A percentile compares a stretch with the other conserved stretches of the same genome.
Evolutionary conservation across 2,888 invertebrate genomes (phyloP).

Genomic region (Hartigia nigra): DNA sequence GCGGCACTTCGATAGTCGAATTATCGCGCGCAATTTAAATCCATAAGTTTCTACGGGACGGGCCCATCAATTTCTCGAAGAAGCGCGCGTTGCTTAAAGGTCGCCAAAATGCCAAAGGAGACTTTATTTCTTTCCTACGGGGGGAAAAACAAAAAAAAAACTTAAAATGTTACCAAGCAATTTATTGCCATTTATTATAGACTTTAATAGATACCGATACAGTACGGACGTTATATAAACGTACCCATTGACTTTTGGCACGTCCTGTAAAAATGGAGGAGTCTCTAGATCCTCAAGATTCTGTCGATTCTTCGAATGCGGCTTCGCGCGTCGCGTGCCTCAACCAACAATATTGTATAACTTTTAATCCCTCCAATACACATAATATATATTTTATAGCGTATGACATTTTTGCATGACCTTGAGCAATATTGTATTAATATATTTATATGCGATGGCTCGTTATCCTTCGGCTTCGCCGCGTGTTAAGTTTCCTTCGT

Average conservation of each 20-base stretch:
- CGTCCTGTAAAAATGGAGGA: not conserved
- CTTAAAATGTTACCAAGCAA: not conserved
- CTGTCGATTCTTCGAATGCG: not conserved
- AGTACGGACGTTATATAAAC: not conserved
- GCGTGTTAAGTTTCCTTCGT: conserved; percentile 6
- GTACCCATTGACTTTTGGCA: not conserved
- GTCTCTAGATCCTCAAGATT: conserved; percentile 3
- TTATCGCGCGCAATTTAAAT: conserved; percentile 25
- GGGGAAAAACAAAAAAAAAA: not conserved
- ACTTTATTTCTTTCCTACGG: not conserved
- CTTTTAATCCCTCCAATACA: conserved; percentile 57
- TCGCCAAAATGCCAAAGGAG: not conserved
- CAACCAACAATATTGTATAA: conserved; percentile 41
- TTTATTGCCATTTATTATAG: not conserved
- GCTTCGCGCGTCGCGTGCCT: conserved; percentile 25
- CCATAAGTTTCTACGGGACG: not conserved
- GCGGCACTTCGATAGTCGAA: conserved; percentile 12
- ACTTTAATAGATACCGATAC: not conserved
- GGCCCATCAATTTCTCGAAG: not conserved
- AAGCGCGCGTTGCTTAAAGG: not conserved
- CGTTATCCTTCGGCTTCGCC: not conserved
- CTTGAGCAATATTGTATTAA: conserved; percentile 58
- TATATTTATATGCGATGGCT: conserved; percentile 32
- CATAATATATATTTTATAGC: conserved; percentile 57
- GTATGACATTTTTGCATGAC: conserved; percentile 58